Evolutionary conservation across 2,797 vertebrate species (phyloP).

Genomic region (Manis javanica): DNA sequence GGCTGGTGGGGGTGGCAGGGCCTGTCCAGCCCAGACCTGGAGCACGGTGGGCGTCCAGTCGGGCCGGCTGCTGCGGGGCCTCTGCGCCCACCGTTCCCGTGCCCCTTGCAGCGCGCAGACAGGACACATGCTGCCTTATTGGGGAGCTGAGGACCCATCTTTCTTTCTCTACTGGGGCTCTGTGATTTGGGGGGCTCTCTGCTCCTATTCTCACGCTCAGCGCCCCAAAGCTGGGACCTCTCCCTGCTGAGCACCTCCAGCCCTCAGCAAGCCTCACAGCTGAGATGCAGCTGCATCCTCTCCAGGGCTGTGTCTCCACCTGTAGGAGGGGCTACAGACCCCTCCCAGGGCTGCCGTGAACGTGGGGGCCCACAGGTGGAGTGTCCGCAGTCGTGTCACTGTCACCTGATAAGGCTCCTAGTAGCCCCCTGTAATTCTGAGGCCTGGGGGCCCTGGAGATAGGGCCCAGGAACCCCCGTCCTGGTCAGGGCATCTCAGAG

Average conservation of each 20-base stretch:
- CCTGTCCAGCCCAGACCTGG: too few relatives aligned
- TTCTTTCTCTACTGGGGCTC: accelerated
- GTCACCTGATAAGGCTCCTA: accelerated
- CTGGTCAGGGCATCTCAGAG: accelerated
- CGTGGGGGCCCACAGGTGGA: not conserved
- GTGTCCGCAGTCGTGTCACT: accelerated
- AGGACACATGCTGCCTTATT: too few relatives aligned
- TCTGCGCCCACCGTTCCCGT: accelerated
- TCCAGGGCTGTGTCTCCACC: accelerated
- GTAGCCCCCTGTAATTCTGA: accelerated
- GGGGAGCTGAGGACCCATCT: accelerated
- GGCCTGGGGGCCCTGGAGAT: not conserved
- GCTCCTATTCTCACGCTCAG: not conserved
- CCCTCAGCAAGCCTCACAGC: not conserved
- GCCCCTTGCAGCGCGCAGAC: accelerated
- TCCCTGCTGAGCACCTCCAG: accelerated
- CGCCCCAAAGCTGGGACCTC: accelerated
- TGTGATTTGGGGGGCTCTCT: not conserved
- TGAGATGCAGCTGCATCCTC: too few relatives aligned
- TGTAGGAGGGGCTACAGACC: not conserved
- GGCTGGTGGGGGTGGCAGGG: not conserved
- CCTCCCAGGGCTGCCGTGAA: too few relatives aligned
- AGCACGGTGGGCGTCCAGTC: accelerated
- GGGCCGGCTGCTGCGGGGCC: not conserved
- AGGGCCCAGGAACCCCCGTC: accelerated